Evolutionary conservation across 2,113 vertebrate species (phyloP), one percentile per base, ranked within the genome.

Genomic region (Coptodon rendalli): DNA sequence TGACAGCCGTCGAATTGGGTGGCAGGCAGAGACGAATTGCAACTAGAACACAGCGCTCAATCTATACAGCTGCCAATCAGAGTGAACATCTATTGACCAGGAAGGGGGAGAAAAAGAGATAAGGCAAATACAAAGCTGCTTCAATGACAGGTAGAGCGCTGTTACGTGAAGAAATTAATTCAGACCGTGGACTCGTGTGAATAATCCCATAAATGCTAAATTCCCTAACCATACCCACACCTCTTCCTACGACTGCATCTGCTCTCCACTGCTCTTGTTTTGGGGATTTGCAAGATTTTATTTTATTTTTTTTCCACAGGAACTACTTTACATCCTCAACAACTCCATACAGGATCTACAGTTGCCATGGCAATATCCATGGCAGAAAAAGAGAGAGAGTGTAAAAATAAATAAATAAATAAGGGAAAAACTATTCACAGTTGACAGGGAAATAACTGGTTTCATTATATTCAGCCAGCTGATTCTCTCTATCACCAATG

Each of bases 291-390:
- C 88, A 91, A 94, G 94, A 95, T 95, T 93, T 95, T 63, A 1
- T 59, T 36, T 3, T 36, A 2, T 9, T 38, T 36, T 93, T 94
- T 94, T 92, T 86, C 87, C 87, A 83, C 66, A 6, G 81, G 82
- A 96, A 92, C 84, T 90, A 94, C 88, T 94, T 93, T 92, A 93
- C 88, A 93, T 90, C 93, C 89, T 91, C 86, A 87, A 91, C 93
- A 90, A 83, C 92, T 90, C 89, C 92, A 81, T 68, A 89, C 91
- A 92, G 92, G 89, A 93, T 91, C 87, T 89, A 94, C 94, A 88
- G 96, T 96, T 96, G 95, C 95, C 95, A 96, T 96, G 95, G 94
- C 89, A 92, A 96, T 94, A 89, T 91, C 88, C 88, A 88, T 87
- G 89, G 86, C 24, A 53, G 81, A 7, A 86, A 84, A 40, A 81